Base-by-base conservation (phyloP, 2,113 vertebrate genomes). In the Patagioenas fasciata region DNA sequence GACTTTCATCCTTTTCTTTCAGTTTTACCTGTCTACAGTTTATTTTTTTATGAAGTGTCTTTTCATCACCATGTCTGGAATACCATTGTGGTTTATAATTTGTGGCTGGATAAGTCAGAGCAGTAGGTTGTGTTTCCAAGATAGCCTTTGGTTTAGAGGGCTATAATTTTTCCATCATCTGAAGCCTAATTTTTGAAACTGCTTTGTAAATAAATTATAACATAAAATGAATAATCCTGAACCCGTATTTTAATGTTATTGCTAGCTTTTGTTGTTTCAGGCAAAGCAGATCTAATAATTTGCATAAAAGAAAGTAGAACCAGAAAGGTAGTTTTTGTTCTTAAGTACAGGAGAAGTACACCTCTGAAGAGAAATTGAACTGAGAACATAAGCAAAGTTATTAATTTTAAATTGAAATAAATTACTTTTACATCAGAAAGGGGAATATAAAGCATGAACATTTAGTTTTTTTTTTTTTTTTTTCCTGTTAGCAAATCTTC, bases 341-440 rank as follows among this genome's bases (percentile, higher is more conserved):
- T 64, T 66, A 91, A 82, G 44, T 60, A 60, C 20, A 56, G 44
- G 42, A 96, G 48, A 74, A 93, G 62, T 73, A 80, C 18, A 77
- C 65, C 85, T 62, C 80, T 40, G 36, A 72, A 71, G 89, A 83
- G 24, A 72, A 93, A 73, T 54, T 93, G 6, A 32, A 81, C 23
- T 67, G 78, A 51, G 53, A 96, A 73, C n/a, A 77, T 62, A 84
- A 87, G 9, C 36, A 82, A 85, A 80, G 74, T 87, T 96, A 93
- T 94, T 95, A 92, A 91, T 93, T 92, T 89, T 40, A 83, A 89
- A 85, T 95, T 95, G 95, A 86, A 95, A 91, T 60, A 91, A 77
- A 79, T 83, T 91, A 90, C 34, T 51, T 96, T 97, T 61, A 95
- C 72, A 85, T 93, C 84, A 80, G 65, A 87, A 75, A 82, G 16